phyloP scores from a whole-genome alignment of 1,140 invertebrate genomes.

The Drosophila leontia region DNA sequence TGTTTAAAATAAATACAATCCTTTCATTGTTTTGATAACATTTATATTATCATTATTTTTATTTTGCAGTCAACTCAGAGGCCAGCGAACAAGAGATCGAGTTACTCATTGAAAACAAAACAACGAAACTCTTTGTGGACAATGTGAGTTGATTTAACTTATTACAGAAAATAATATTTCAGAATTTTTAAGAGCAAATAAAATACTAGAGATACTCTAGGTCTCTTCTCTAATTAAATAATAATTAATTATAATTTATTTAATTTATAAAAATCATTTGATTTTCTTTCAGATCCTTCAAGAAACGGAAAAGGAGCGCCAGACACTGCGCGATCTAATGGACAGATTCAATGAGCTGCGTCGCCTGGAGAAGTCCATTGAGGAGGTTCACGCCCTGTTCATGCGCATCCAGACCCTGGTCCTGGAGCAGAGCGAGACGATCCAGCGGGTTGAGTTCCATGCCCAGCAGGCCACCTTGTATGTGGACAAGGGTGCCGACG shows the following conservation, averaged over 20 bases:
- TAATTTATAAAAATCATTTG: not conserved
- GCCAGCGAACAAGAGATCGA: slow-evolving; percentile 83
- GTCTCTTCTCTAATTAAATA: too few relatives aligned
- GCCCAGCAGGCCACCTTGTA: slow-evolving; percentile 77
- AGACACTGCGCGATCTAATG: slow-evolving; percentile 77
- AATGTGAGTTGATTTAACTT: slow-evolving; percentile 71
- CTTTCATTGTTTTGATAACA: not conserved
- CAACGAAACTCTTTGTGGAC: slow-evolving; percentile 82
- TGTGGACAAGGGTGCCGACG: slow-evolving; percentile 75
- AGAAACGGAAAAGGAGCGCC: slow-evolving; percentile 81
- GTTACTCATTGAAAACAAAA: slow-evolving; percentile 77
- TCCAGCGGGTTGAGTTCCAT: slow-evolving; percentile 82
- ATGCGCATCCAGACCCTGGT: slow-evolving; percentile 83
- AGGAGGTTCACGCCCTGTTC: slow-evolving; percentile 83
- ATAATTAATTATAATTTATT: too few relatives aligned
- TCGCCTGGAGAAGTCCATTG: slow-evolving; percentile 82
- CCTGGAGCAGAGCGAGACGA: slow-evolving; percentile 80
- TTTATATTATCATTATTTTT: not conserved
- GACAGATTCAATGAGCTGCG: slow-evolving; percentile 80
- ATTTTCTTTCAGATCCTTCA: slow-evolving; percentile 65
- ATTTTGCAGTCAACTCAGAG: slow-evolving; percentile 69
- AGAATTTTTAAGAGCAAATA: not conserved
- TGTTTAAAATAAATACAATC: not conserved
- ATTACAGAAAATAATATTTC: not conserved
- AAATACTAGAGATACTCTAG: too few relatives aligned